phyloP scores from a whole-genome alignment of 2,888 invertebrate genomes.

The Phengaris arion region DNA sequence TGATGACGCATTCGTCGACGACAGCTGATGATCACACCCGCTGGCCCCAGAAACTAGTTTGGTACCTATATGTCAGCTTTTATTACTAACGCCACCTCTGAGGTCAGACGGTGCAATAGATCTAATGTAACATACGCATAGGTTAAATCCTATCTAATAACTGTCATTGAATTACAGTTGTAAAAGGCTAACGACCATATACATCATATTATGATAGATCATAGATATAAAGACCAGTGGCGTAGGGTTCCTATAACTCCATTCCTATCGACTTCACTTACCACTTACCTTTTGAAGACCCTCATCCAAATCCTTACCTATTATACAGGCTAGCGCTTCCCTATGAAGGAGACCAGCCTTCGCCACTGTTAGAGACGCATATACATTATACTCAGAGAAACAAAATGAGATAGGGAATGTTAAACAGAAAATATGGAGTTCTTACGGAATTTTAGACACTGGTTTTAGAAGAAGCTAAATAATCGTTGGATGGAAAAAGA shows the following conservation, averaged over 20 bases:
- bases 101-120: constrained; percentile 58
- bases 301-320: no score
- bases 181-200: background rate
- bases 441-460: no score
- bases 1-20: background rate
- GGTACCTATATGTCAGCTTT: constrained; percentile 65
- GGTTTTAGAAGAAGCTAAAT: no score
- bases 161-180: background rate
- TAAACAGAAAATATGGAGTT: background rate
- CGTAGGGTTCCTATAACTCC: no score
- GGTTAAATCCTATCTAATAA: constrained; percentile 7
- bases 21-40: background rate
- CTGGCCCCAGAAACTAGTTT: constrained; percentile 53
- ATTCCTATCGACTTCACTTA: no score
- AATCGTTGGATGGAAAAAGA: no score
- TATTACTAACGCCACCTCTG: constrained; percentile 61
- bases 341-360: no score
- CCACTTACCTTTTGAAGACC: no score
- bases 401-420: background rate
- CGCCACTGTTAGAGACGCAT: no score
- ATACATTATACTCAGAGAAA: no score
- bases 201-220: background rate
- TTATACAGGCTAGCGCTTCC: no score
- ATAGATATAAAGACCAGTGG: no score
- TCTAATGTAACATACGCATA: constrained; percentile 33